Evolutionary conservation across 1,140 invertebrate species (phyloP), one percentile per base, ranked within the genome.

Genomic region (Sitodiplosis mosellana): DNA sequence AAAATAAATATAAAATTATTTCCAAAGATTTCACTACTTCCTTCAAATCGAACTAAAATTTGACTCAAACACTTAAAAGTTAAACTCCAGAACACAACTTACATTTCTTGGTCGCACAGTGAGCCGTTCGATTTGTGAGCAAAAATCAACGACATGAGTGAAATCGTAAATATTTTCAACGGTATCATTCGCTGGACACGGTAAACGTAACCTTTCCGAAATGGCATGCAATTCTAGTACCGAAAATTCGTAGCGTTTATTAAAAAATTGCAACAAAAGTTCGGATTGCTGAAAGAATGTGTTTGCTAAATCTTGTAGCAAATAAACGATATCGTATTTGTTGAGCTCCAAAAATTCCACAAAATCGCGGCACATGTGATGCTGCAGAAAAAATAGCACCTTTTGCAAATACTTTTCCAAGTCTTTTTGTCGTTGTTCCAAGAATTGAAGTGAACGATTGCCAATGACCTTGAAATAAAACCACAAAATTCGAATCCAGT

Each of bases 91-190:
- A 34, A 34, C 7, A 34, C 7, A 43, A 18, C 41, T 43, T 21
- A 43, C 41, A 12, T 43, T 43, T 21, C 93, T 76, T 44, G 73
- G 70, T 1, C 57, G 58, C 7, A 64, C 55, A 5, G 56, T 53
- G 1, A 91, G 59, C 12, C 64, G 69, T 17, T 69, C 71, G 8
- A 90, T 58, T 55, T 83, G 78, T 1, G 81, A 82, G 60, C 84
- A 84, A 58, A 89, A 87, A 60, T 95, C 90, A 47, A 95, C 60
- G 6, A 94, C 78, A 59, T 93, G 86, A 54, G 85, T 87, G 51
- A 94, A 83, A 64, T 94, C 86, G 56, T 78, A 80, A 54, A 77
- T 74, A 10, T 54, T 55, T 33, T 60, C 56, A 59, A 71, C 71
- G 47, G 65, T 63, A 51, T 79, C 78, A 45, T 76, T 67, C 2